Conservation (phyloP, 2,113 vertebrate genomes). For the Cyanoderma ruficeps region DNA sequence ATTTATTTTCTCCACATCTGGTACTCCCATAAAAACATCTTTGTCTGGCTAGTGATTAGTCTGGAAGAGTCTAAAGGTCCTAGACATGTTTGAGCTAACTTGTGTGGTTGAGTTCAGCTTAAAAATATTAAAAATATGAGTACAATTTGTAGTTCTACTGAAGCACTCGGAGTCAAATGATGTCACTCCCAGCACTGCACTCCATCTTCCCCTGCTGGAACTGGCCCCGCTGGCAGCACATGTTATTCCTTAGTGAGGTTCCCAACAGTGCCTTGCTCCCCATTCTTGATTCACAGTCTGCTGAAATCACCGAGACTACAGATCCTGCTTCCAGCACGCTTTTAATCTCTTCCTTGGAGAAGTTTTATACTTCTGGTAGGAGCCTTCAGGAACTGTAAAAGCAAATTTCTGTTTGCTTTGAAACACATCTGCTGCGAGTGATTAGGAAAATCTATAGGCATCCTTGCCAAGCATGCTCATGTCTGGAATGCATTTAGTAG, state of each 20-base stretch:
- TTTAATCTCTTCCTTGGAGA: background rate
- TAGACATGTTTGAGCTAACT: slow-evolving; percentile 24
- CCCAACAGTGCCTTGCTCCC: background rate
- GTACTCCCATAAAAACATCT: slow-evolving; percentile 7
- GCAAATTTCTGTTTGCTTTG: background rate
- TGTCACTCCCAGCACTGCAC: background rate
- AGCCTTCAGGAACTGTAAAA: background rate
- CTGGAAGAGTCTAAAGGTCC: background rate
- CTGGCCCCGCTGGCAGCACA: background rate
- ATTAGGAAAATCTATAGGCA: background rate
- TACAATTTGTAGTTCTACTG: background rate
- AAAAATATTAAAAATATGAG: slow-evolving; percentile 12
- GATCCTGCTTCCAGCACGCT: background rate
- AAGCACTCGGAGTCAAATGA: background rate
- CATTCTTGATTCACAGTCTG: background rate
- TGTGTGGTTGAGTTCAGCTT: background rate
- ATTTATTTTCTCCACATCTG: slow-evolving; percentile 46
- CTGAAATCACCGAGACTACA: background rate
- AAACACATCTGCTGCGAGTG: background rate
- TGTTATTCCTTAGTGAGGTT: background rate
- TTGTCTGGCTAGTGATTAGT: background rate
- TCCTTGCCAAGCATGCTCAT: background rate
- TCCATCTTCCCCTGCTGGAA: background rate
- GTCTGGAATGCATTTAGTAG: background rate
- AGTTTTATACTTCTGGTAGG: background rate